Percentiles rank a stretch among this genome's conserved stretches.
Evolutionary conservation across 2,888 invertebrate genomes (phyloP).

Genomic region (Eristalinus sepulchralis): DNA sequence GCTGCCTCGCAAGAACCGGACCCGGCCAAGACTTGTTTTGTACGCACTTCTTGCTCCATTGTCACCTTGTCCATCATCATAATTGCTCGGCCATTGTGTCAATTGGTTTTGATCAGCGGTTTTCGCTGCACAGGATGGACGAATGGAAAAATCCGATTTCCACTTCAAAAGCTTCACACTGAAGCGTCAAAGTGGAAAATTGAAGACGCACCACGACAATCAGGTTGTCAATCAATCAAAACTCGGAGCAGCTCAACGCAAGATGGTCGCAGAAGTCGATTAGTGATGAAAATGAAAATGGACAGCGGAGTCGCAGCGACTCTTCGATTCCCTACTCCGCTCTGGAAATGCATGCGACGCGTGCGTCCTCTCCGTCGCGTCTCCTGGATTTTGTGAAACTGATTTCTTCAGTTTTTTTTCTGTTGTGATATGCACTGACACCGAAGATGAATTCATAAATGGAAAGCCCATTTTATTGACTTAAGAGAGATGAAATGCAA

Average conservation of each 20-base stretch:
- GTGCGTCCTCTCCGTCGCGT: too few species aligned
- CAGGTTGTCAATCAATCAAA: constrained; percentile 70
- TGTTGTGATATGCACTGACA: not conserved
- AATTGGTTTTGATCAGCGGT: constrained; percentile 67
- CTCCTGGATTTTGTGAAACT: constrained; percentile 15
- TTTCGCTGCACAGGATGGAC: constrained; percentile 41
- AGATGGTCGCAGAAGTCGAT: constrained; percentile 35
- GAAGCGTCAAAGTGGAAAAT: constrained; percentile 55
- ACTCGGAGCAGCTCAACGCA: not conserved
- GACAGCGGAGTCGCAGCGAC: constrained; percentile 44
- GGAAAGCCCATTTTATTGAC: too few species aligned
- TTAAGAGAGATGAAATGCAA: too few species aligned
- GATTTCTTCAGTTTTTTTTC: not conserved
- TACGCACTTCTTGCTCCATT: constrained; percentile 31
- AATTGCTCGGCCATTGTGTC: constrained; percentile 72
- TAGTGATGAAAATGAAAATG: constrained; percentile 54
- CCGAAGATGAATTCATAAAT: too few species aligned
- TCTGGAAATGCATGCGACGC: constrained; percentile 46
- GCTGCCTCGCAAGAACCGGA: constrained; percentile 34
- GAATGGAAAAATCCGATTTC: constrained; percentile 53
- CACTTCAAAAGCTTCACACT: constrained; percentile 65
- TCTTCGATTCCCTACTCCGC: constrained; percentile 13
- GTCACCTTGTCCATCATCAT: constrained; percentile 70
- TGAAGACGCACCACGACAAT: constrained; percentile 61
- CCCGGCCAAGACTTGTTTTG: constrained; percentile 21